Conservation (phyloP, 2,797 vertebrate genomes). For the Gastrophryne carolinensis region DNA sequence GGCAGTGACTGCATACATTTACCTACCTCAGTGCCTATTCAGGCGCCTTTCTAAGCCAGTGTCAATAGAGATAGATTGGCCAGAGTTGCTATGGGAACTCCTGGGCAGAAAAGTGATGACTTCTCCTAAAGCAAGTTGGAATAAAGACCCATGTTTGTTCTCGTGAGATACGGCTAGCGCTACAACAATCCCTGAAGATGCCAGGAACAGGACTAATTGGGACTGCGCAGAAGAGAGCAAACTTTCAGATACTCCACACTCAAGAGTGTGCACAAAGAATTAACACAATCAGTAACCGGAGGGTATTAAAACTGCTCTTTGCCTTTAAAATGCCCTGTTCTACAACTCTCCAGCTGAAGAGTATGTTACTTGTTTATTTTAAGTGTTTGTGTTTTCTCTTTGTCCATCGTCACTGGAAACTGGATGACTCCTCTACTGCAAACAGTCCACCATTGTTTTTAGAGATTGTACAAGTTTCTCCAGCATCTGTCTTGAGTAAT, state of each 20-base stretch:
- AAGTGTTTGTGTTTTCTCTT: constrained; percentile 56
- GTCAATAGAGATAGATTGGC: constrained; percentile 78
- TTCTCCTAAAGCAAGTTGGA: constrained; percentile 61
- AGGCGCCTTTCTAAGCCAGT: constrained; percentile 71
- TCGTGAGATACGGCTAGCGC: constrained; percentile 63
- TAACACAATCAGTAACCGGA: constrained; percentile 55
- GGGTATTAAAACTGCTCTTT: constrained; percentile 65
- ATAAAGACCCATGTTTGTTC: constrained; percentile 66
- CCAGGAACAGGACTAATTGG: constrained; percentile 73
- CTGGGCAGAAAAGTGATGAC: constrained; percentile 67
- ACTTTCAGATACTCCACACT: constrained; percentile 52
- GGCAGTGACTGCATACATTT: constrained; percentile 98
- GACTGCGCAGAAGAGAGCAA: constrained; percentile 63
- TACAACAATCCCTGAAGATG: constrained; percentile 66
- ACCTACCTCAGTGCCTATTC: constrained; percentile 97
- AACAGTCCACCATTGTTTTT: no score
- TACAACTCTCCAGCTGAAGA: constrained; percentile 56
- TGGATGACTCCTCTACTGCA: no score
- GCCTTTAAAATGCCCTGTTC: constrained; percentile 52
- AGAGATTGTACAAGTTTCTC: no score
- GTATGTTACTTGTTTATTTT: constrained; percentile 59
- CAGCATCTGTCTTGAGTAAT: no score
- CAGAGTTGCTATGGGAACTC: constrained; percentile 86
- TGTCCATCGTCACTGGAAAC: constrained; percentile 30
- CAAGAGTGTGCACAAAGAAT: constrained; percentile 73